These are phyloP conservation scores for Scrobipalpa costella DNA, from an alignment of 2,888 invertebrate species.

Conservation along the genomic window DNA sequence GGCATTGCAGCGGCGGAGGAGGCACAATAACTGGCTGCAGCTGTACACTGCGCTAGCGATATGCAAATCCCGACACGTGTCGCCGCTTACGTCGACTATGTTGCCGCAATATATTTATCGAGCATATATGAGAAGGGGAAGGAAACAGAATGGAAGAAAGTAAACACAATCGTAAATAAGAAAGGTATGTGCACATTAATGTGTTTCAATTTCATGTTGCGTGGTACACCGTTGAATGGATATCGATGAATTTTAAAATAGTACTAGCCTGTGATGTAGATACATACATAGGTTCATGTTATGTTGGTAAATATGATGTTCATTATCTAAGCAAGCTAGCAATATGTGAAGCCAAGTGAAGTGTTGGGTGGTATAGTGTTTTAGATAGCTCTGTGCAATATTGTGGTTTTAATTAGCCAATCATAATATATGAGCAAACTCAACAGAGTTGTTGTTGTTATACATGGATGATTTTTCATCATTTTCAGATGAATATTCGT, in stretches of 20 bases:
- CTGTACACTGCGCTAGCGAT: neutral
- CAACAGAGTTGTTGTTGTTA: neutral
- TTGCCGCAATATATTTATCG: constrained; percentile 6
- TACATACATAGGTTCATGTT: too few species aligned
- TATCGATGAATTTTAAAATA: too few species aligned
- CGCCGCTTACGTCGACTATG: neutral
- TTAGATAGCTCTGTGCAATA: neutral
- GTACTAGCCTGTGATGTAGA: too few species aligned
- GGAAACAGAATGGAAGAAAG: neutral
- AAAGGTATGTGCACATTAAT: too few species aligned
- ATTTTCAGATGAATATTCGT: too few species aligned
- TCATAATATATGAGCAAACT: neutral
- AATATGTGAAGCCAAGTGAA: too few species aligned
- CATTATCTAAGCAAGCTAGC: too few species aligned
- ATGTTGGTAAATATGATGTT: too few species aligned
- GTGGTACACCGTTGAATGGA: too few species aligned
- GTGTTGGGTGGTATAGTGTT: neutral
- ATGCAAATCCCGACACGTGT: constrained; percentile 2
- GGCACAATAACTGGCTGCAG: constrained; percentile 11
- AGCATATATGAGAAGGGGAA: neutral
- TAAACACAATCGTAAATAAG: too few species aligned
- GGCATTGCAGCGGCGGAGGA: constrained; percentile 13
- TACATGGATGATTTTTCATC: neutral
- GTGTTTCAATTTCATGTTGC: too few species aligned
- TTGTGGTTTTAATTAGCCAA: neutral